These are phyloP conservation scores for Phyllotreta cruciferae DNA, from an alignment of 2,888 invertebrate genomes.

Conservation along the genomic window DNA sequence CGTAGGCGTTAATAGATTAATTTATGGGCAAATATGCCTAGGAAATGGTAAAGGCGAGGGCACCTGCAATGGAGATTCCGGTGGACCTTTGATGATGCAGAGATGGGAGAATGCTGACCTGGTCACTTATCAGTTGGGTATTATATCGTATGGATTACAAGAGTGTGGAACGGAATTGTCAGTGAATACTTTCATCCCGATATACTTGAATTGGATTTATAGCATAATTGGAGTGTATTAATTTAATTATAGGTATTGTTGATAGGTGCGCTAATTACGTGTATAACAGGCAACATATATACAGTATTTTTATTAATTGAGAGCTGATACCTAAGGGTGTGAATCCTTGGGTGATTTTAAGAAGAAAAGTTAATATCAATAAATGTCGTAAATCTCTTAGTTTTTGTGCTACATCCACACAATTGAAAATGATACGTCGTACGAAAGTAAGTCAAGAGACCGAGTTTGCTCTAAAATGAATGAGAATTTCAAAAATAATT, in stretches of 20 bases:
- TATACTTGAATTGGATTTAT: conserved; percentile 71
- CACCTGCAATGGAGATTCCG: conserved; percentile 78
- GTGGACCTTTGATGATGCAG: conserved; percentile 74
- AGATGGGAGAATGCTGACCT: conserved; percentile 57
- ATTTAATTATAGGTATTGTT: not conserved
- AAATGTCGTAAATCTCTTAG: no score
- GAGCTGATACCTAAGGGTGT: no score
- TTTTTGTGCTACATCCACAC: no score
- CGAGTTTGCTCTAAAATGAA: no score
- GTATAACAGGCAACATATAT: no score
- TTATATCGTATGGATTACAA: conserved; percentile 72
- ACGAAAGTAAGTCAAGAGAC: no score
- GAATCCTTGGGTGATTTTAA: no score
- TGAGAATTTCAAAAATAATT: no score
- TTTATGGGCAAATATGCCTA: conserved; percentile 71
- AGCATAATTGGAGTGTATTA: conserved; percentile 36
- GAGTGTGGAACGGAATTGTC: conserved; percentile 69
- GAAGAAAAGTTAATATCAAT: no score
- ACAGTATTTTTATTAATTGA: no score
- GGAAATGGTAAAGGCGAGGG: conserved; percentile 73
- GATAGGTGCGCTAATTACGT: no score
- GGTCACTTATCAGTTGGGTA: conserved; percentile 67
- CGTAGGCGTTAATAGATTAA: conserved; percentile 39
- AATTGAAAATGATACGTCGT: no score
- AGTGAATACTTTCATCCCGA: conserved; percentile 70